Conservation (phyloP, 2,888 invertebrate genomes). For the Spatulosminthurus flaviceps region DNA sequence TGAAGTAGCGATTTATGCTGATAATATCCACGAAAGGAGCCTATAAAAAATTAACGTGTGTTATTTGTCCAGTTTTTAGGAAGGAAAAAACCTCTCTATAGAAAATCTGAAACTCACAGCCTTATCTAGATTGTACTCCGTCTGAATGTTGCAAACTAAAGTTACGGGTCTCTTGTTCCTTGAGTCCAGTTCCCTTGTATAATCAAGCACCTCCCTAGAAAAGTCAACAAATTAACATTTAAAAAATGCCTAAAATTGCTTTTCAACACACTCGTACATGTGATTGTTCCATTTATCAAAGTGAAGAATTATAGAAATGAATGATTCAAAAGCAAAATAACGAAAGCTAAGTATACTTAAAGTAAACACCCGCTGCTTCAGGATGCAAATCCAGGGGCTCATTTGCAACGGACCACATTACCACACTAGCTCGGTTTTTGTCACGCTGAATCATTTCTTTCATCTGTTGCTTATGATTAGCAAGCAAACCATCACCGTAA, state of each 20-base stretch:
- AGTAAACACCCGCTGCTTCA: constrained; percentile 8
- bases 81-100: neutral
- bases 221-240: neutral
- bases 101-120: neutral
- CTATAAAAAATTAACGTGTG: neutral
- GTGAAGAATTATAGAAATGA: neutral
- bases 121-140: neutral
- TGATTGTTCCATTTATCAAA: neutral
- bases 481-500: constrained; percentile 72
- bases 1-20: constrained; percentile 94
- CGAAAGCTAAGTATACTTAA: neutral
- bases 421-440: constrained; percentile 92
- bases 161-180: constrained; percentile 23
- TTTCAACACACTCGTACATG: too few species aligned
- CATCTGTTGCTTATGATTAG: constrained; percentile 85
- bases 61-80: neutral
- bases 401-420: constrained; percentile 97
- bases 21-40: constrained; percentile 79
- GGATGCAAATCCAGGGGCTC: constrained; percentile 74
- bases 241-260: too few species aligned
- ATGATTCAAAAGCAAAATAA: neutral
- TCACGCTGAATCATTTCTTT: constrained; percentile 88
- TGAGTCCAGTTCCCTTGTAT: neutral
- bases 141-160: constrained; percentile 16
- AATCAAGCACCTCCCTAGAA: neutral